Base-by-base conservation (phyloP, 2,797 vertebrate genomes). In the Tragopan temminckii region DNA sequence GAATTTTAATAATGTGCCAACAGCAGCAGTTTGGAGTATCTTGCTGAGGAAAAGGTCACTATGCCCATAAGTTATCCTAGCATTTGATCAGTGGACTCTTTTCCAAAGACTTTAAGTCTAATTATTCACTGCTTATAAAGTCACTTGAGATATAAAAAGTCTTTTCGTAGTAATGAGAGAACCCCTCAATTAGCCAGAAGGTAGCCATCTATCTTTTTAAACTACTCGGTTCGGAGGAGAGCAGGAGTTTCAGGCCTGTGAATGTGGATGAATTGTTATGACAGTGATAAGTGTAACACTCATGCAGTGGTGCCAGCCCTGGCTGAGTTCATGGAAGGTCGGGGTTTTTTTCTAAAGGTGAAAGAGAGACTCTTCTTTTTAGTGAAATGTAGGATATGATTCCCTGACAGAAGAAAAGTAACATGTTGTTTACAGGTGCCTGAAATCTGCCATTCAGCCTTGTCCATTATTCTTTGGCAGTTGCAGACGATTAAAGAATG, bases 101-200 rank as follows among this genome's bases (percentile, higher is more conserved):
- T 94, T 82, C 75, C 33, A 84, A 93, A 97, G 97, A 94, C 76
- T 96, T 95, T 85, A 92, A 94, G 94, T 97, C 95, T 95, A 97
- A 97, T 98, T 97, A 97, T 97, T 97, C 97, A 97, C 76, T 95
- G 92, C 94, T 95, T 97, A 95, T 96, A 96, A 95, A 98, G 96
- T 98, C 97, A 97, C 96, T 97, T 87, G 94, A 97, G 96, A 95
- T 96, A 96, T 95, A 97, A 97, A 97, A 97, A 95, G 90, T 96
- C 97, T 97, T 97, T 97, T 97, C 84, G 93, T 96, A 96, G 94
- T 94, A 97, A 97, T 96, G 95, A 96, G 97, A 97, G 97, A 90
- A 97, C 96, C 97, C 95, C 94, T 91, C 96, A 97, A 98, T 98
- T 98, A 98, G 97, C 97, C 97, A 97, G 97, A 96, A 98, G 98